Evolutionary conservation across 2,113 vertebrate species (phyloP).

Genomic region (Pachycephala philippinensis): DNA sequence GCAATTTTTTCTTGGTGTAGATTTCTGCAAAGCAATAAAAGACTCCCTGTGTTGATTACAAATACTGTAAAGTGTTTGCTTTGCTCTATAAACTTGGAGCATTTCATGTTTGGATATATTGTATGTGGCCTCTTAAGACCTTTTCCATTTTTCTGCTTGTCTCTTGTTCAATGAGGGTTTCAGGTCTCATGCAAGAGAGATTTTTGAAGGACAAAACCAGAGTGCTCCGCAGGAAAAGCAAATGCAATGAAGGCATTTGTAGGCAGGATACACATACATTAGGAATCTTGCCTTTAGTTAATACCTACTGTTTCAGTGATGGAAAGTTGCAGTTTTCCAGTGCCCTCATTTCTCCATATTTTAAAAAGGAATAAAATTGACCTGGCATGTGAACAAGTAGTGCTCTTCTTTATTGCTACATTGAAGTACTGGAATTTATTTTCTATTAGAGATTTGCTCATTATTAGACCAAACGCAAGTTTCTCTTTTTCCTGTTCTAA

Average conservation of each 20-base stretch:
- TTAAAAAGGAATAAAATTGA: not conserved
- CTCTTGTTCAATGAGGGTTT: not conserved
- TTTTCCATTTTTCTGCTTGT: not conserved
- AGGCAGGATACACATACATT: not conserved
- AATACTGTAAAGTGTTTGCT: constrained; percentile 23
- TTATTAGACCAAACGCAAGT: not conserved
- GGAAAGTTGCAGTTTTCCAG: not conserved
- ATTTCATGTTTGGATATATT: not conserved
- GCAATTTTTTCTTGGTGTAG: constrained; percentile 14
- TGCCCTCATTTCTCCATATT: not conserved
- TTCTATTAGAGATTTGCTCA: not conserved
- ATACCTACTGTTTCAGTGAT: not conserved
- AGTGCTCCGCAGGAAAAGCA: not conserved
- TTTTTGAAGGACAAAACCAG: not conserved
- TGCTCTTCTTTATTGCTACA: not conserved
- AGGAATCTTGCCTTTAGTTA: not conserved
- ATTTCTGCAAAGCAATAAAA: constrained; percentile 19
- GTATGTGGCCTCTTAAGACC: not conserved
- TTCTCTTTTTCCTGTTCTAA: not conserved
- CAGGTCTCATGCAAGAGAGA: not conserved
- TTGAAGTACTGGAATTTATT: not conserved
- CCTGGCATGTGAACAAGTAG: not conserved
- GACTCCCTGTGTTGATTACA: constrained; percentile 15
- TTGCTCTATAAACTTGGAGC: not conserved
- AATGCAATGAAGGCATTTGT: not conserved